Conservation (phyloP, 2,888 invertebrate genomes). For the Amblyjoppa fuscipennis region DNA sequence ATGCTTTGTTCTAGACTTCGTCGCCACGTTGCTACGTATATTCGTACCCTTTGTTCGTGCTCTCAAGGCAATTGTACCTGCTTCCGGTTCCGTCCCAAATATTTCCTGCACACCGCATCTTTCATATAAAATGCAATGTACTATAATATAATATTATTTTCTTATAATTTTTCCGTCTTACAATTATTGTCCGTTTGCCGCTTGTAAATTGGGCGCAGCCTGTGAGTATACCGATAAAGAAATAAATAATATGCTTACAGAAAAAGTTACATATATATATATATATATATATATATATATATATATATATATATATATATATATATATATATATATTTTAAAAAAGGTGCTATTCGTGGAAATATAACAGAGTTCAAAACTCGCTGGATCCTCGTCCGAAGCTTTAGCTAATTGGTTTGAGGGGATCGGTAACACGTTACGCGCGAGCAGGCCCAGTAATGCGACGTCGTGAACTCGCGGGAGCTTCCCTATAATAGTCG, state of each 20-base stretch:
- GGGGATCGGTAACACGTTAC: neutral
- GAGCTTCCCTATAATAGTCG: slow-evolving; percentile 27
- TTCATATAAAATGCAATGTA: too few species aligned
- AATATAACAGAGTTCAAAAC: neutral
- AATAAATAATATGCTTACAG: too few species aligned
- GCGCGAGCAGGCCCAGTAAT: neutral
- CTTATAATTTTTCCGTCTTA: too few species aligned
- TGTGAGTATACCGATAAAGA: too few species aligned
- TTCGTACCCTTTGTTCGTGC: neutral
- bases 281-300: neutral
- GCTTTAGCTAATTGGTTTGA: neutral
- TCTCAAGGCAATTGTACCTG: neutral
- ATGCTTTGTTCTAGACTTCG: neutral
- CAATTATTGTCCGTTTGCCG: too few species aligned
- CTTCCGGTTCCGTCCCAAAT: neutral
- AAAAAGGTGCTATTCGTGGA: neutral
- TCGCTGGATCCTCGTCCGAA: neutral
- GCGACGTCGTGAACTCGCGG: neutral
- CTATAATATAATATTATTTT: too few species aligned
- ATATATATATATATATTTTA: neutral
- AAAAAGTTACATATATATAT: neutral
- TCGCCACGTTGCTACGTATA: neutral
- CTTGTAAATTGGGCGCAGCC: too few species aligned
- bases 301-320: neutral
- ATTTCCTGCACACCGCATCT: too few species aligned